phyloP scores from a whole-genome alignment of 2,797 vertebrate species.

The Lacerta viridis region DNA sequence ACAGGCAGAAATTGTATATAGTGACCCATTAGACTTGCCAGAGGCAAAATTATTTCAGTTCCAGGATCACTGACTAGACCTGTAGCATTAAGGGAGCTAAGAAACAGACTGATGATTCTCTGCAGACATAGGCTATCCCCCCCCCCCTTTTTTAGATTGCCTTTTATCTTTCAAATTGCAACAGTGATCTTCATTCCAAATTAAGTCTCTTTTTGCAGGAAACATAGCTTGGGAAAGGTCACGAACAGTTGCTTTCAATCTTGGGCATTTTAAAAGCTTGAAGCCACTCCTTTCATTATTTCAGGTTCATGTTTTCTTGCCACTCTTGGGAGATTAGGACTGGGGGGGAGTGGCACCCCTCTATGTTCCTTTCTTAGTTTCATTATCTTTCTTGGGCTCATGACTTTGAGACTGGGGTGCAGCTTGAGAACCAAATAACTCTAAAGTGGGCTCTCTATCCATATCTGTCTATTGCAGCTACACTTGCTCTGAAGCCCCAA shows the following conservation, averaged over 20 bases:
- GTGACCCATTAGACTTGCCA: not conserved
- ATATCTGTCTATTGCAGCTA: not conserved
- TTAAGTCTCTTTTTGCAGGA: not conserved
- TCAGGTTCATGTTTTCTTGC: no score
- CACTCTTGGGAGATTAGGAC: not conserved
- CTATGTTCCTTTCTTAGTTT: not conserved
- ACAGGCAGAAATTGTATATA: not conserved
- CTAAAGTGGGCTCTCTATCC: no score
- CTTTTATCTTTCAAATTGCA: not conserved
- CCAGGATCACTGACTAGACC: not conserved
- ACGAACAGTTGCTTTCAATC: not conserved
- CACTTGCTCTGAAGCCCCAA: not conserved
- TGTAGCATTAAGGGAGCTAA: not conserved
- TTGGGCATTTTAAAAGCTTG: not conserved
- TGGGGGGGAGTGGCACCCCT: no score
- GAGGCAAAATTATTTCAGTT: constrained; percentile 23
- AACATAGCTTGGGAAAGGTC: not conserved
- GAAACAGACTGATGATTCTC: not conserved
- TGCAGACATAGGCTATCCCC: not conserved
- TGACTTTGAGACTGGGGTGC: not conserved
- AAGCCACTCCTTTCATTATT: not conserved
- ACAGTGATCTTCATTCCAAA: not conserved
- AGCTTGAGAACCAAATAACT: not conserved
- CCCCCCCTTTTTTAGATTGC: not conserved
- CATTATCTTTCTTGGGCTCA: not conserved